Percentiles rank a stretch among this genome's conserved stretches.
phyloP scores from a whole-genome alignment of 2,113 vertebrate species.

The Phalacrocorax aristotelis region DNA sequence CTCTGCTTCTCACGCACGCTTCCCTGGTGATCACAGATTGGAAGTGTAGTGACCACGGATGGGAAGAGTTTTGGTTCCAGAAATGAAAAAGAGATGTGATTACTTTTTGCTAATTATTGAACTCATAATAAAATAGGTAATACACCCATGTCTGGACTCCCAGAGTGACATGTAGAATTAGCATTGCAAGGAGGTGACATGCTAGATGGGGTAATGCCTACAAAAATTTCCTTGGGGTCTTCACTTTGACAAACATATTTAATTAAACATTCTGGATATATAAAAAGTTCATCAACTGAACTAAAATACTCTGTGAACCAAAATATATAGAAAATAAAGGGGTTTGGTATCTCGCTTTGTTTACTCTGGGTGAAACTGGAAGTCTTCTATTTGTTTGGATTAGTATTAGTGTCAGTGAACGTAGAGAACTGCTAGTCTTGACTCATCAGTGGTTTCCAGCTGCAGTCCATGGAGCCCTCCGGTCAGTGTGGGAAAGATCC shows the following conservation, averaged over 20 bases:
- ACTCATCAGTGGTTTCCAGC: not conserved
- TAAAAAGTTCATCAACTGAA: not conserved
- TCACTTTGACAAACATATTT: not conserved
- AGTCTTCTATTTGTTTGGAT: not conserved
- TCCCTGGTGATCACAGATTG: not conserved
- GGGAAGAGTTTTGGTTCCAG: not conserved
- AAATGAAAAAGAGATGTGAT: not conserved
- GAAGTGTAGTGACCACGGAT: not conserved
- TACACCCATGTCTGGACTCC: not conserved
- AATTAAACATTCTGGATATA: not conserved
- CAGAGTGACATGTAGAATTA: not conserved
- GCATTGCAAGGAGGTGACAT: not conserved
- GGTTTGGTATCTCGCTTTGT: not conserved
- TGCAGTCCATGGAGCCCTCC: not conserved
- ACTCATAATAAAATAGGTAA: not conserved
- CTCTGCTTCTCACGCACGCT: not conserved
- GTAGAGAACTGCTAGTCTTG: not conserved
- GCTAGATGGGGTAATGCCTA: not conserved
- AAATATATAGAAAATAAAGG: not conserved
- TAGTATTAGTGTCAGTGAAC: not conserved
- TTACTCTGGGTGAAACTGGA: not conserved
- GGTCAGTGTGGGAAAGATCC: constrained; percentile 28
- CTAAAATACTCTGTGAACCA: not conserved
- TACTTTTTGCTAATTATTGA: not conserved
- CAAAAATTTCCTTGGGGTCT: not conserved